Evolutionary conservation across 2,113 vertebrate species (phyloP).

Genomic region (Nycticryphes semicollaris): DNA sequence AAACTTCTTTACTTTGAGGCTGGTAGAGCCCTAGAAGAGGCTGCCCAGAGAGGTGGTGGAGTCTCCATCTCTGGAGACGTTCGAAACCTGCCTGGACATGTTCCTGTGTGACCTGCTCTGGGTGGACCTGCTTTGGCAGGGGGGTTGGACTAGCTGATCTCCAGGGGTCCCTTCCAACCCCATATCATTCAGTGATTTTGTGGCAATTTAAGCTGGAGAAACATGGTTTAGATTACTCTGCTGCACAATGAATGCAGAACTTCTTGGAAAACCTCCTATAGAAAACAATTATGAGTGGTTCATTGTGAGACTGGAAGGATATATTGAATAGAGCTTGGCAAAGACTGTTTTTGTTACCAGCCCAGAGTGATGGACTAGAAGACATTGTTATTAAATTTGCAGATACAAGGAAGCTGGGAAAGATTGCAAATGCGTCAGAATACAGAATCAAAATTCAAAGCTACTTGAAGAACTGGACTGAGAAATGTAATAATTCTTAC

Average conservation of each 20-base stretch:
- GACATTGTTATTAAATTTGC: not conserved
- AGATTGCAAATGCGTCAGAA: not conserved
- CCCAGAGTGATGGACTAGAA: not conserved
- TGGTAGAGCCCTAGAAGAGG: too few species aligned
- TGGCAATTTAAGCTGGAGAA: not conserved
- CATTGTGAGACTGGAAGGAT: not conserved
- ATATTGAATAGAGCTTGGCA: not conserved
- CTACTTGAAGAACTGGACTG: not conserved
- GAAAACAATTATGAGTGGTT: not conserved
- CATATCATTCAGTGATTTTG: too few species aligned
- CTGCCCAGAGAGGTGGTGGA: too few species aligned
- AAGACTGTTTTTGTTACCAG: not conserved
- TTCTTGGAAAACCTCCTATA: not conserved
- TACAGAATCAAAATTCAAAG: not conserved
- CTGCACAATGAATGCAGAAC: not conserved
- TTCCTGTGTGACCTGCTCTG: too few species aligned
- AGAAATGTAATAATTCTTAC: not conserved
- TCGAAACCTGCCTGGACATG: too few species aligned
- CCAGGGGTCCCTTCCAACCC: too few species aligned
- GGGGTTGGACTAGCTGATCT: too few species aligned
- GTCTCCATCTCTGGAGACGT: too few species aligned
- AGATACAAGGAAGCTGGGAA: not conserved
- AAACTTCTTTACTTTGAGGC: too few species aligned
- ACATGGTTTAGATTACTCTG: not conserved
- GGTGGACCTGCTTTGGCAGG: too few species aligned